A percentile compares a stretch with the other conserved stretches of the same genome.
Conservation (phyloP, 2,888 invertebrate genomes). For the Apodemia mormo region DNA sequence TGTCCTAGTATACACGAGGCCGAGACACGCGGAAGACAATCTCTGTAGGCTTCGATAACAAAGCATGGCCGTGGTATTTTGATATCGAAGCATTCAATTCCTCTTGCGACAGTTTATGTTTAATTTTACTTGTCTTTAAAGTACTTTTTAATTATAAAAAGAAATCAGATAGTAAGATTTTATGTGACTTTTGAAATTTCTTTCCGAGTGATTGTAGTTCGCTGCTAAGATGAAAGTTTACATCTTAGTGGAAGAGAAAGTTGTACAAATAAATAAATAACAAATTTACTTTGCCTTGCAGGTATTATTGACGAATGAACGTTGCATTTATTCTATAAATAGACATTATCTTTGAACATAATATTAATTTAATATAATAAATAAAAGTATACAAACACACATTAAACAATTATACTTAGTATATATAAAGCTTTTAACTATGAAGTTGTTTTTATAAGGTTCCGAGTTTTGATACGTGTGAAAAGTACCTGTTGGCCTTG, state of each 20-base stretch:
- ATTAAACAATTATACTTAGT: background rate
- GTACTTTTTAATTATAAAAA: background rate
- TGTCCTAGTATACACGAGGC: slow-evolving; percentile 59
- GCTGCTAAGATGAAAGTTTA: too few relatives aligned
- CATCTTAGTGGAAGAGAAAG: too few relatives aligned
- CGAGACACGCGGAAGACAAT: slow-evolving; percentile 75
- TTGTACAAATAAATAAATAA: too few relatives aligned
- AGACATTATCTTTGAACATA: too few relatives aligned
- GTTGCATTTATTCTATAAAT: too few relatives aligned
- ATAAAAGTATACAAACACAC: background rate
- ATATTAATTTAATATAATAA: too few relatives aligned
- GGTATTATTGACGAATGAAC: too few relatives aligned
- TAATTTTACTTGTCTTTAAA: slow-evolving; percentile 4
- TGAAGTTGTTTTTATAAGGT: slow-evolving; percentile 48
- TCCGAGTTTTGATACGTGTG: slow-evolving; percentile 43
- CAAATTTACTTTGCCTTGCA: too few relatives aligned
- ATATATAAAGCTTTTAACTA: slow-evolving; percentile 2
- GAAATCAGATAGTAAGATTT: too few relatives aligned
- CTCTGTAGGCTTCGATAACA: slow-evolving; percentile 60
- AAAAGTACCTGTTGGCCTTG: slow-evolving; percentile 63
- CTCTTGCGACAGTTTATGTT: slow-evolving; percentile 26
- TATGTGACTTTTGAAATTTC: too few relatives aligned
- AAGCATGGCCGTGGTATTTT: slow-evolving; percentile 54
- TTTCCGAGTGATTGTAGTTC: too few relatives aligned
- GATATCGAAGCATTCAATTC: slow-evolving; percentile 37